Base-by-base conservation (phyloP, 37 sponge, comb jelly and placozoan species). In the Bolinopsis microptera region DNA sequence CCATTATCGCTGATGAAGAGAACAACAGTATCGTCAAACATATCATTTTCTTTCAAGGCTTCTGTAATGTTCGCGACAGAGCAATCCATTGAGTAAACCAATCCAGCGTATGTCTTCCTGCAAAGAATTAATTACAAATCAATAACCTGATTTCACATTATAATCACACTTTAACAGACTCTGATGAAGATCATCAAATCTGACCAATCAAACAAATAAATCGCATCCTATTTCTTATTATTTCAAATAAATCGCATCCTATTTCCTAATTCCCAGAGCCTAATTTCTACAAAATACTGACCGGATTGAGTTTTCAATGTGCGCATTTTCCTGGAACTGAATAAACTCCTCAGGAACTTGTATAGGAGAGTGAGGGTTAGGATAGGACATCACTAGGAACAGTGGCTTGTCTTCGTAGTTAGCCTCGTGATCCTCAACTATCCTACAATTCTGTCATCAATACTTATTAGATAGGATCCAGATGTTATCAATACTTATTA, bases 21-120 rank as follows among this genome's bases (percentile, higher is more conserved):
- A 21, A 93, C 40, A 21, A 93, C 8, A 2, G 94, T 93, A 69
- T 93, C 36, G 30, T 93, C 68, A 25, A 38, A 41, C 83, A 93
- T 86, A 24, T 35, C 94, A 24, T 86, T 92, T 40, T 76, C 31
- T 37, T 80, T 93, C 32, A 93, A 41, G 33, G 94, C 94, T 25
- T 24, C 3, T 18, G 94, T 93, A 23, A 93, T 41, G 21, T 93
- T 86, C 0, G 77, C 83, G 9, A 80, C 38, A 2, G 82, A 80
- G 23, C 37, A 16, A 22, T 80, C 82, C 82, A 80, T 31, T 21
- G 82, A 33, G 16, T 36, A 35, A 13, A 80, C 82, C 8, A 80
- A 37, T 13, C 23, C 37, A 36, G 82, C 35, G 32, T 80, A 80
- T 2, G 24, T 34, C 30, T 30, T 80, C 37, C 82, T 80, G 82